Conservation (phyloP, 2,888 invertebrate species). For the Seira ritae region DNA sequence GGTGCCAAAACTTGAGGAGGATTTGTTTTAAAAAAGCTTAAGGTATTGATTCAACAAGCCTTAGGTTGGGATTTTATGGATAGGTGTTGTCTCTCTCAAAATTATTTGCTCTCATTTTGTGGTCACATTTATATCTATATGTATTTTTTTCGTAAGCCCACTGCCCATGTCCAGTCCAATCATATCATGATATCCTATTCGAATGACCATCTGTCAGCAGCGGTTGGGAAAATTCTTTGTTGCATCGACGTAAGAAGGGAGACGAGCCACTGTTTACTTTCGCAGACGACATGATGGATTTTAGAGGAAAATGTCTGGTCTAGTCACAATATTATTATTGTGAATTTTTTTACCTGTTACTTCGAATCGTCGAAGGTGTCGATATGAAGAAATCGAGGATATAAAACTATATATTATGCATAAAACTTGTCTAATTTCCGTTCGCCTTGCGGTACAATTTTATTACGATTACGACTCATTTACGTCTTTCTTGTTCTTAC, state of each 20-base stretch:
- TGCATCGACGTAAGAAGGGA: not conserved
- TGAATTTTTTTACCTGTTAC: too few relatives aligned
- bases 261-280: constrained; percentile 3
- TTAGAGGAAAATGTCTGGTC: not conserved
- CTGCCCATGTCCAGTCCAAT: not conserved
- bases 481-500: too few relatives aligned
- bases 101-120: constrained; percentile 54
- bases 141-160: constrained; percentile 8
- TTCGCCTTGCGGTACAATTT: too few relatives aligned
- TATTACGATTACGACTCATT: too few relatives aligned
- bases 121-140: constrained; percentile 47
- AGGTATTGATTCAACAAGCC: constrained; percentile 39
- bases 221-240: constrained; percentile 52
- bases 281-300: not conserved
- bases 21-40: constrained; percentile 1
- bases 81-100: constrained; percentile 48
- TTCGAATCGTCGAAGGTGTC: too few relatives aligned
- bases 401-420: too few relatives aligned
- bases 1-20: constrained; percentile 45
- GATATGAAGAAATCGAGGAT: too few relatives aligned
- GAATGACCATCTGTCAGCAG: constrained; percentile 38
- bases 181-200: too few relatives aligned
- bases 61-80: constrained; percentile 23
- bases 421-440: too few relatives aligned
- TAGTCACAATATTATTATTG: too few relatives aligned